Evolutionary conservation across 2,888 invertebrate genomes (phyloP).

Genomic region (Seladonia tumulorum): DNA sequence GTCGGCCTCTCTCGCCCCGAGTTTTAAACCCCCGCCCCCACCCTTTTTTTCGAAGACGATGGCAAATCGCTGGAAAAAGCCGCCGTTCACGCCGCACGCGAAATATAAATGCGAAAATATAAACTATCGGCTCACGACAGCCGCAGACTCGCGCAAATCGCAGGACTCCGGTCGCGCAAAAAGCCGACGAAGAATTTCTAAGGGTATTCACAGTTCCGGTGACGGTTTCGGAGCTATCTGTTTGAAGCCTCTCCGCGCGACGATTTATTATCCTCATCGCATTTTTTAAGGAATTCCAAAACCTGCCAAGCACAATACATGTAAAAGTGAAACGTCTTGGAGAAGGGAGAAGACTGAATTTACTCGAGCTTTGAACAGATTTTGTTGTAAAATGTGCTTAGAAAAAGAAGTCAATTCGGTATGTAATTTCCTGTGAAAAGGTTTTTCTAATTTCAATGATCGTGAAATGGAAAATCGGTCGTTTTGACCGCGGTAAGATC

Average conservation of each 20-base stretch:
- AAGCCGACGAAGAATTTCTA: not conserved
- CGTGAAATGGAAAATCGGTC: no score
- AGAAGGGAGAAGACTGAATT: no score
- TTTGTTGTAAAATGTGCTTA: no score
- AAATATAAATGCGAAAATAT: slow-evolving; percentile 54
- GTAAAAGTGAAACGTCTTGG: no score
- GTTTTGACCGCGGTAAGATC: no score
- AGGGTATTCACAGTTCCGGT: not conserved
- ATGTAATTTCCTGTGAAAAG: no score
- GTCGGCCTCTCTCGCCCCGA: slow-evolving; percentile 12
- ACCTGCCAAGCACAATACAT: no score
- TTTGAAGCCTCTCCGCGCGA: not conserved
- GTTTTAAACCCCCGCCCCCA: not conserved
- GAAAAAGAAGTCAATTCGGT: no score
- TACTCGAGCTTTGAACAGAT: no score
- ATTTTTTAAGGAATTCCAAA: not conserved
- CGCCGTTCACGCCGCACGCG: slow-evolving; percentile 29
- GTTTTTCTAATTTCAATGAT: no score
- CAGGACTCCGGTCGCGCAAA: not conserved
- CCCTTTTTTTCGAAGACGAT: slow-evolving; percentile 26
- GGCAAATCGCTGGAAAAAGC: slow-evolving; percentile 59
- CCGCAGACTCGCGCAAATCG: slow-evolving; percentile 41
- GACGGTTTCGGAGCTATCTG: not conserved
- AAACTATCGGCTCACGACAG: slow-evolving; percentile 51
- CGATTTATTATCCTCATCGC: not conserved